A percentile compares a stretch with the other conserved stretches of the same genome.
Conservation (phyloP, 1,140 invertebrate species). For the Bombyx mandarina region DNA sequence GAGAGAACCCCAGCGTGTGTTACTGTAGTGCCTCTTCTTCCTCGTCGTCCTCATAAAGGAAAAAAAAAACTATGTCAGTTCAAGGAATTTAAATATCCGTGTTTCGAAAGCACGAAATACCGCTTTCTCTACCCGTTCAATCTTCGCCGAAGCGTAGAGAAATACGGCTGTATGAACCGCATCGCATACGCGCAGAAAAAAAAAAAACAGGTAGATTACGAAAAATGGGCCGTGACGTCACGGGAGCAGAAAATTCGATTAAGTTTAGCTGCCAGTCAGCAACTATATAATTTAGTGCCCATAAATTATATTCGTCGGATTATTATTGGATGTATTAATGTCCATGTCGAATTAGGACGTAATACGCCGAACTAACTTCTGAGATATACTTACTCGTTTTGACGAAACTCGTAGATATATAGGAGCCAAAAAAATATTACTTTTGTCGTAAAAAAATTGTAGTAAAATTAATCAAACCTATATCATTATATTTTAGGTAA, state of each 20-base stretch:
- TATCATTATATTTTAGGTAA: too few species aligned
- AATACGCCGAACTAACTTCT: background rate
- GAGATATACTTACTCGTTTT: background rate
- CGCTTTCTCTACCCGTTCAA: slow-evolving; percentile 33
- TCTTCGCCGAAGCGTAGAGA: slow-evolving; percentile 32
- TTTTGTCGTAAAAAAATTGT: too few species aligned
- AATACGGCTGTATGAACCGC: slow-evolving; percentile 37
- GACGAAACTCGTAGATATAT: too few species aligned
- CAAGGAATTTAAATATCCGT: slow-evolving; percentile 15
- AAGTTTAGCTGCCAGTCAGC: slow-evolving; percentile 30
- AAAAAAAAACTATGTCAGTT: slow-evolving; percentile 8
- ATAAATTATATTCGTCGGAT: slow-evolving; percentile 28
- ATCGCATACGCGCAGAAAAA: slow-evolving; percentile 25
- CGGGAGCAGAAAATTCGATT: slow-evolving; percentile 51
- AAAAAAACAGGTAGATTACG: slow-evolving; percentile 47
- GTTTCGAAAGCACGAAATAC: slow-evolving; percentile 26
- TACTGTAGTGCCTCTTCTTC: too few species aligned
- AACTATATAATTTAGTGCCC: slow-evolving; percentile 25
- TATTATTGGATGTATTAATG: slow-evolving; percentile 22
- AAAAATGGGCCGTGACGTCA: slow-evolving; percentile 37
- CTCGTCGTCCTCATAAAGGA: too few species aligned
- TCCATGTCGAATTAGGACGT: slow-evolving; percentile 4
- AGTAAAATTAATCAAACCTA: too few species aligned
- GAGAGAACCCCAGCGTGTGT: too few species aligned
- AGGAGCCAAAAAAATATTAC: too few species aligned